A percentile compares a stretch with the other conserved stretches of the same genome.
Conservation (phyloP, 2,113 vertebrate species). For the Atractosteus spatula region DNA sequence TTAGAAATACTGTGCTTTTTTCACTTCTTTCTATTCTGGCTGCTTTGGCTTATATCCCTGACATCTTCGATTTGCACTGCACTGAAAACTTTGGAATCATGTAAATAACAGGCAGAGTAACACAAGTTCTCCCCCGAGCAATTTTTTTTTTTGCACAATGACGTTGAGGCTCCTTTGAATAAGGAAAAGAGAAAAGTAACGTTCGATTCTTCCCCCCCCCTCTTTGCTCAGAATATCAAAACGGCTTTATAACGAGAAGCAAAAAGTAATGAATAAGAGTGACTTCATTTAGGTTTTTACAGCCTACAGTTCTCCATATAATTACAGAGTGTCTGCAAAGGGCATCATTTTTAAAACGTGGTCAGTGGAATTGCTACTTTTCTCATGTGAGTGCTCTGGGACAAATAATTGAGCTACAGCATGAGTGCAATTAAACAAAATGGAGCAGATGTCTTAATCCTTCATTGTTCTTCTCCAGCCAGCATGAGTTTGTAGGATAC, state of each 20-base stretch:
- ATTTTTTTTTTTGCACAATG: constrained; percentile 57
- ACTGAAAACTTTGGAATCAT: constrained; percentile 40
- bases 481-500: constrained; percentile 2
- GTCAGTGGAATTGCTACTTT: no score
- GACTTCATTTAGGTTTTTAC: no score
- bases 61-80: constrained; percentile 50
- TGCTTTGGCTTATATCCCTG: constrained; percentile 54
- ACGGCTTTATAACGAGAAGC: constrained; percentile 4
- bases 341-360: no score
- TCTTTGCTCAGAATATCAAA: no score
- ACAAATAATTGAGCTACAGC: no score
- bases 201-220: constrained; percentile 21
- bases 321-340: no score
- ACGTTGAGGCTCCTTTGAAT: constrained; percentile 50
- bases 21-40: constrained; percentile 36
- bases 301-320: no score
- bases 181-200: not conserved
- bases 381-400: no score
- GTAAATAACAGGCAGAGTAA: constrained; percentile 53
- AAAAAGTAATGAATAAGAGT: constrained; percentile 9
- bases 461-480: no score
- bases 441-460: no score
- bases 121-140: constrained; percentile 58
- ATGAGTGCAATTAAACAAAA: no score
- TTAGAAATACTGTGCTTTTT: constrained; percentile 41